Base-by-base conservation (phyloP, 1,140 invertebrate species). In the Heliconius melpomene region DNA sequence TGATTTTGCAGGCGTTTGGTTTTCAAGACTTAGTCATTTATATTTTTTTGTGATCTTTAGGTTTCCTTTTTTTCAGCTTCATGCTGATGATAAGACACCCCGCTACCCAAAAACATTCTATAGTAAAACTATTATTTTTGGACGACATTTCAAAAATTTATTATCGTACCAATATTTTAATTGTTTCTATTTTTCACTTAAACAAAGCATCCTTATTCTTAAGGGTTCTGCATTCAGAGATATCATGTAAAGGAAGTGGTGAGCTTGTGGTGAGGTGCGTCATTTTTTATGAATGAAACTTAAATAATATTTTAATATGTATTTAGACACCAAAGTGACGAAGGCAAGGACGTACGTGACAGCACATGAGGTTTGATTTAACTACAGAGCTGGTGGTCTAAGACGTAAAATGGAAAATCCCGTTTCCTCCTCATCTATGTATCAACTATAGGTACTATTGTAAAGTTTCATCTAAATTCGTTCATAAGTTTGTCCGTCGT, bases 1-100 rank as follows among this genome's bases (percentile, higher is more conserved):
- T 11, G 75, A 72, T 77, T 72, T 77, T 46, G 40, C 70, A 77
- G 54, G 54, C n/a, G n/a, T 57, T 57, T n/a, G 7, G n/a, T 76
- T 26, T 76, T 70, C 36, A 71, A 71, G 60, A 23, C n/a, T 40
- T 77, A 77, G 40, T 76, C 75, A 76, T 76, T 38, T 18, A 36
- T 50, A 6, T 16, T 23, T 2, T 57, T 9, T 57, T 57, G 6
- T 23, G 18, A 9, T n/a, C 20, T 57, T 23, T 46, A 66, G 20
- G 9, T 66, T 66, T 29, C 20, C 32, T 7, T 36, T 36, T 32
- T 36, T 36, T 7, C 32, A 7, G 32, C 0, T 36, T 36, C 32
- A 7, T 32, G 32, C 32, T 32, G 3, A 32, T 2, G 29, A 32
- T 32, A 32, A 7, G 32, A 32, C 32, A 32, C 32, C 7, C 32